Conservation (phyloP, 2,888 invertebrate genomes). For the Ceratothoa steindachneri region DNA sequence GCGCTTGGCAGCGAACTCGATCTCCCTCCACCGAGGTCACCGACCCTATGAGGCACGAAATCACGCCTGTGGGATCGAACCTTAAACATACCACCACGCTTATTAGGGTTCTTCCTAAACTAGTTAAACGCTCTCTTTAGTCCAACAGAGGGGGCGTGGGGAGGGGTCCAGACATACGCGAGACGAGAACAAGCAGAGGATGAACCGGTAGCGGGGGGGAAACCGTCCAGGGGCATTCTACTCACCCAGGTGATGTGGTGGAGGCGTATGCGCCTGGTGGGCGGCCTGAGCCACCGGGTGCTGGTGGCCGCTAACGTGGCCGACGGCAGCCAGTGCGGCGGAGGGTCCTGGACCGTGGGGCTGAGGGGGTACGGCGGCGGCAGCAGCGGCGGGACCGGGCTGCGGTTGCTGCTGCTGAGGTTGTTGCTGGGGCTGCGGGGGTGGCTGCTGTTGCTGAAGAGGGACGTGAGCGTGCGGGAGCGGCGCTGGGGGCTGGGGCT, state of each 20-base stretch:
- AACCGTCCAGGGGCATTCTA: too few relatives aligned
- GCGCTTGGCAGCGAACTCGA: too few relatives aligned
- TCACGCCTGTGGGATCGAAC: too few relatives aligned
- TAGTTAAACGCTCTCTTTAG: neutral
- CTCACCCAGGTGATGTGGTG: slow-evolving; percentile 2
- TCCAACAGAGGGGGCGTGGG: too few relatives aligned
- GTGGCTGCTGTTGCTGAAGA: slow-evolving; percentile 19
- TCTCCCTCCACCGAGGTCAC: too few relatives aligned
- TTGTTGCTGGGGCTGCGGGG: slow-evolving; percentile 21
- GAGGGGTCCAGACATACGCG: too few relatives aligned
- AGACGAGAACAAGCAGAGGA: too few relatives aligned
- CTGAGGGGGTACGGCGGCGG: slow-evolving; percentile 20
- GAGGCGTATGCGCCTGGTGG: slow-evolving; percentile 11
- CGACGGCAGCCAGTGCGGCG: slow-evolving; percentile 17
- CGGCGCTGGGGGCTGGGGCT: slow-evolving; percentile 22
- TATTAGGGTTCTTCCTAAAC: too few relatives aligned
- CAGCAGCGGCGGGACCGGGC: slow-evolving; percentile 6
- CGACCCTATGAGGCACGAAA: too few relatives aligned
- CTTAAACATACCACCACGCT: too few relatives aligned
- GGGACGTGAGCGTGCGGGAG: slow-evolving; percentile 20
- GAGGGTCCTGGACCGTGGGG: slow-evolving; percentile 21
- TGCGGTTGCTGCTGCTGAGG: slow-evolving; percentile 18
- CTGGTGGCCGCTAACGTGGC: slow-evolving; percentile 22
- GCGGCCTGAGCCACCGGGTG: slow-evolving; percentile 15
- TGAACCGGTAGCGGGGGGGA: too few relatives aligned